Evolutionary conservation across 2,888 invertebrate species (phyloP).

Genomic region (Cryptus armator): DNA sequence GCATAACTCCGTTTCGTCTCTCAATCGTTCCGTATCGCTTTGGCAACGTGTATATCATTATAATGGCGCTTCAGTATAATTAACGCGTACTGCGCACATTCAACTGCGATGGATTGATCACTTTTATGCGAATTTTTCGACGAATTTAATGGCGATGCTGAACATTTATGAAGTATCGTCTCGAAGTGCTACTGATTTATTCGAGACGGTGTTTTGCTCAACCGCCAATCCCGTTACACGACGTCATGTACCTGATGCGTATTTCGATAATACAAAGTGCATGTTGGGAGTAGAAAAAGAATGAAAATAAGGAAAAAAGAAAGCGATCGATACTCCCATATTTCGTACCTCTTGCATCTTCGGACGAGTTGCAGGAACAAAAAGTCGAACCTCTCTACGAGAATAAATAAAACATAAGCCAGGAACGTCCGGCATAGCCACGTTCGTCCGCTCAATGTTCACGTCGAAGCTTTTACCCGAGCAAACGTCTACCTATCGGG

Average conservation of each 20-base stretch:
- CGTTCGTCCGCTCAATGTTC: conserved; percentile 15
- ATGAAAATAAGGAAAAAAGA: background rate
- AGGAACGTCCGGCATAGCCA: conserved; percentile 10
- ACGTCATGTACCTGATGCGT: conserved; percentile 26
- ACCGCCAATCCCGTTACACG: conserved; percentile 5
- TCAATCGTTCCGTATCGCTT: background rate
- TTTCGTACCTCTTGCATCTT: background rate
- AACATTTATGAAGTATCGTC: too few relatives aligned
- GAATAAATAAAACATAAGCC: conserved; percentile 34
- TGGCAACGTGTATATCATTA: too few relatives aligned
- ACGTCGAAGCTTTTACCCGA: too few relatives aligned
- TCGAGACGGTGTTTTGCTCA: conserved; percentile 43
- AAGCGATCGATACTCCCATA: conserved; percentile 23
- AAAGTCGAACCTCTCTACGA: conserved; percentile 1
- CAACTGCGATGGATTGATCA: too few relatives aligned
- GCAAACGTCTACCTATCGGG: too few relatives aligned
- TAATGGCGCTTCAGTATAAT: too few relatives aligned
- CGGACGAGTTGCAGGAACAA: background rate
- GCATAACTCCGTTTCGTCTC: conserved; percentile 30
- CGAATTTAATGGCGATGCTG: too few relatives aligned
- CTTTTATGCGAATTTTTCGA: too few relatives aligned
- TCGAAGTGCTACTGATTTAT: conserved; percentile 2
- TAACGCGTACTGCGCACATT: too few relatives aligned
- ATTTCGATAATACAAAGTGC: conserved; percentile 47
- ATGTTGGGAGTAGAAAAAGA: background rate